These are phyloP conservation scores for Phrynocephalus versicolor DNA, from an alignment of 2,113 vertebrate genomes.

Conservation along the genomic window DNA sequence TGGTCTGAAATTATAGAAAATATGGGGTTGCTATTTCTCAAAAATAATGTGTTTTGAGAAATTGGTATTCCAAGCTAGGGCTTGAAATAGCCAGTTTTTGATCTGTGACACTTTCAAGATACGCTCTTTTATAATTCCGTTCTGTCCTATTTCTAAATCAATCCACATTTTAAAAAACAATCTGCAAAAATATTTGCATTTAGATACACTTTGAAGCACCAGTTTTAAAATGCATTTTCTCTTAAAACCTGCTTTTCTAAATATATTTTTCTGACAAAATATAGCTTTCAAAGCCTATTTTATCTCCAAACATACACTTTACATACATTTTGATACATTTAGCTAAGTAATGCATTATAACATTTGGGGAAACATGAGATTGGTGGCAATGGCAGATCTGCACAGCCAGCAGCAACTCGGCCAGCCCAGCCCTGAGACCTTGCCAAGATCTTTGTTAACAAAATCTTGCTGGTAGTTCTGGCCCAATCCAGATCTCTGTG, in stretches of 20 bases:
- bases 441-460: too few species aligned
- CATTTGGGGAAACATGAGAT: not conserved
- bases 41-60: not conserved
- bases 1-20: slow-evolving; percentile 1
- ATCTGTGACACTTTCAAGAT: not conserved
- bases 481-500: too few species aligned
- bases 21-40: not conserved
- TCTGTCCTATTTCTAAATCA: not conserved
- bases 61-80: not conserved
- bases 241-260: not conserved
- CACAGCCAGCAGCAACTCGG: too few species aligned
- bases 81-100: not conserved
- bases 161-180: not conserved
- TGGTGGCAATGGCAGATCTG: too few species aligned
- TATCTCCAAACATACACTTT: not conserved
- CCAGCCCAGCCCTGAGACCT: too few species aligned
- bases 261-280: too few species aligned
- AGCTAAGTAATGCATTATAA: not conserved
- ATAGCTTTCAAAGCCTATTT: not conserved
- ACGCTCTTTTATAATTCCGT: not conserved
- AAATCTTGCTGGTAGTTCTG: too few species aligned
- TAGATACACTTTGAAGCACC: not conserved
- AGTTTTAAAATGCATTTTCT: not conserved
- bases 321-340: not conserved
- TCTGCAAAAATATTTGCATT: not conserved